Percentiles rank a stretch among this genome's conserved stretches.
phyloP scores from a whole-genome alignment of 2,797 vertebrate genomes.

The Threskiornis aethiopicus region DNA sequence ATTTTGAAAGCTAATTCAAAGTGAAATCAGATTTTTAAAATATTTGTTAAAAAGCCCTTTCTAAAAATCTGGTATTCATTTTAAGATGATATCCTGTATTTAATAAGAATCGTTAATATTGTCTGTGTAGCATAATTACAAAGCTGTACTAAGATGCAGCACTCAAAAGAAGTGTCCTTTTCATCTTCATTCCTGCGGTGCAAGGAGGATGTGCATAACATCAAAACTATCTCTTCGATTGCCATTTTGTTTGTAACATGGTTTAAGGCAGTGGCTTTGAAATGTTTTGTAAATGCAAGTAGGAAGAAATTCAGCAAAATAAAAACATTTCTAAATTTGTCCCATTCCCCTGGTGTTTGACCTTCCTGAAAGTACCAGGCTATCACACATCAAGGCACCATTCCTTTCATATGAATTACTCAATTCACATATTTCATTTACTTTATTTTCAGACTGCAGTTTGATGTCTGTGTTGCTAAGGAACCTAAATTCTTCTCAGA shows the following conservation, averaged over 20 bases:
- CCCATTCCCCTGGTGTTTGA: constrained; percentile 18
- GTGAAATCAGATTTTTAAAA: constrained; percentile 65
- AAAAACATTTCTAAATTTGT: constrained; percentile 31
- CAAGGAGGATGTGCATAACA: constrained; percentile 46
- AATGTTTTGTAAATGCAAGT: constrained; percentile 55
- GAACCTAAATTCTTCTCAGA: constrained; percentile 33
- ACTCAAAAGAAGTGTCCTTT: constrained; percentile 25
- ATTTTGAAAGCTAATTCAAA: constrained; percentile 62
- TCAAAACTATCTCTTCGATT: constrained; percentile 46
- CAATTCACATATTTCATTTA: constrained; percentile 20
- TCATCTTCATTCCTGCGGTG: constrained; percentile 55
- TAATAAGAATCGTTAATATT: constrained; percentile 48
- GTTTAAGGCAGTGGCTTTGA: constrained; percentile 11
- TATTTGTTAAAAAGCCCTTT: constrained; percentile 49
- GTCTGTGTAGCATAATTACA: constrained; percentile 38
- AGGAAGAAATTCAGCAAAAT: constrained; percentile 47
- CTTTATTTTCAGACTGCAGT: not conserved
- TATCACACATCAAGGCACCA: not conserved
- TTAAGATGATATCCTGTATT: constrained; percentile 44
- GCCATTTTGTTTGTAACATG: constrained; percentile 17
- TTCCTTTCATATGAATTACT: constrained; percentile 14
- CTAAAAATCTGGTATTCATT: constrained; percentile 62
- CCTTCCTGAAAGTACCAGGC: constrained; percentile 10
- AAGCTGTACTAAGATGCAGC: constrained; percentile 40
- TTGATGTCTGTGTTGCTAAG: constrained; percentile 7